Evolutionary conservation across 2,113 vertebrate genomes (phyloP).

Genomic region (Rhagologus leucostigma): DNA sequence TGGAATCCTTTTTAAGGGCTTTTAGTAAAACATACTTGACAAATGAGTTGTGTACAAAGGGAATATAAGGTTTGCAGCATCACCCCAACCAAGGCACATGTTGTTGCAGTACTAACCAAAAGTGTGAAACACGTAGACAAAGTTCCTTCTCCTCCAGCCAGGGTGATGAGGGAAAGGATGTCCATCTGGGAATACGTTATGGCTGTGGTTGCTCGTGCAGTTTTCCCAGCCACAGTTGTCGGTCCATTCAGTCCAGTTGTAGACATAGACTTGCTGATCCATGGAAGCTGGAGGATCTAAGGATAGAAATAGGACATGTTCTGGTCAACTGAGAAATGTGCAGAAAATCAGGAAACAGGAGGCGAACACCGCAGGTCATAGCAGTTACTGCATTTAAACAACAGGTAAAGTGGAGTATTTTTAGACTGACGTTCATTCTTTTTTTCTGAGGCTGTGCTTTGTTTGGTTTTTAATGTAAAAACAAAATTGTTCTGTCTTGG

Average conservation of each 20-base stretch:
- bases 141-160: constrained; percentile 81
- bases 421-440: background rate
- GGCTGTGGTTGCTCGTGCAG: constrained; percentile 55
- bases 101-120: constrained; percentile 74
- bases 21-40: background rate
- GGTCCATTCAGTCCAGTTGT: constrained; percentile 87
- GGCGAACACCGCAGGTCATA: background rate
- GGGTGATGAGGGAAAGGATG: constrained; percentile 81
- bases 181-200: constrained; percentile 86
- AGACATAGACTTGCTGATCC: constrained; percentile 69
- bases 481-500: background rate
- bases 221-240: constrained; percentile 78
- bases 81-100: constrained; percentile 21
- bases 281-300: constrained; percentile 6
- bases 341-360: background rate
- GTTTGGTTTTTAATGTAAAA: background rate
- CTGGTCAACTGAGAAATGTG: background rate
- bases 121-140: constrained; percentile 89
- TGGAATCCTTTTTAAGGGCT: background rate
- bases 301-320: background rate
- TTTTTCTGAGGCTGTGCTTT: background rate
- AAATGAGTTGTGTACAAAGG: background rate
- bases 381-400: background rate
- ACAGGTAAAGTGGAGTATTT: background rate
- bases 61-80: background rate